Percentiles rank a stretch among this genome's conserved stretches.
These are phyloP conservation scores for Caracal caracal DNA, from an alignment of 2,113 vertebrate species.

Conservation along the genomic window DNA sequence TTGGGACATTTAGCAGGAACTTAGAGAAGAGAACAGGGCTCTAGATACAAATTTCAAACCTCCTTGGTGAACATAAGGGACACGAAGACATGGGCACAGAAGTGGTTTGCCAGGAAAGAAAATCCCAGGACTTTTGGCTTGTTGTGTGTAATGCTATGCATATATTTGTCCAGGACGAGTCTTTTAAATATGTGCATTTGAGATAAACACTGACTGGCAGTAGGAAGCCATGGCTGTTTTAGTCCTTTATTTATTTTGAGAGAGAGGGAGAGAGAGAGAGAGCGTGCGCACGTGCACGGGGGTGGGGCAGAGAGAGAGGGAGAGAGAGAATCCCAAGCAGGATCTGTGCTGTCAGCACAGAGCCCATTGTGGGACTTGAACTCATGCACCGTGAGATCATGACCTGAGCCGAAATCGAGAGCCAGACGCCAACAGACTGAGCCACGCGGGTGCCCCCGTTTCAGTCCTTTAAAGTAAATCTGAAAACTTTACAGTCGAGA, in stretches of 20 bases:
- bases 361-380: no score
- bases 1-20: not conserved
- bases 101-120: not conserved
- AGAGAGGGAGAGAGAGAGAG: no score
- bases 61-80: not conserved
- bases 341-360: no score
- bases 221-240: not conserved
- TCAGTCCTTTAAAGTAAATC: not conserved
- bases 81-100: not conserved
- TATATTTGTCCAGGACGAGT: not conserved
- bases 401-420: no score
- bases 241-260: no score
- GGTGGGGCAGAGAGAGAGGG: no score
- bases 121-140: not conserved
- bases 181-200: not conserved
- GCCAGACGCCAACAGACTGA: no score
- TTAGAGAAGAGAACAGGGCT: not conserved
- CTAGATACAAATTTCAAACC: not conserved
- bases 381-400: no score
- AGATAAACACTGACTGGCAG: not conserved
- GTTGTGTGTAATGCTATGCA: not conserved
- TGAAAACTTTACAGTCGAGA: not conserved
- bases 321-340: no score
- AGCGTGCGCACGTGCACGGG: rapidly evolving
- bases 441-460: no score